phyloP scores from a whole-genome alignment of 2,888 invertebrate genomes.

The Acleris sparsana region DNA sequence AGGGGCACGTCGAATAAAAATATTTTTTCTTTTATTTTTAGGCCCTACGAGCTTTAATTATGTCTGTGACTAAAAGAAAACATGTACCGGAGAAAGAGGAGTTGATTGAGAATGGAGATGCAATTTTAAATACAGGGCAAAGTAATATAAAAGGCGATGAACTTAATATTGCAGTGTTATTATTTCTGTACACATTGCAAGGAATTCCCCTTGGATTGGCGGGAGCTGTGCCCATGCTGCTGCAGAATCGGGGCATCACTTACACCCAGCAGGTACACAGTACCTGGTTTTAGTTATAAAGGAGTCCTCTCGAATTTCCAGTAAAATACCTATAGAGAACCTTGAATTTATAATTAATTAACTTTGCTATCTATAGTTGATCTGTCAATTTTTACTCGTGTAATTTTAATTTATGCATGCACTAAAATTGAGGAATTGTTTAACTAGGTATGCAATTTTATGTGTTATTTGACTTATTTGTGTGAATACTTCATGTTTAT shows the following conservation, averaged over 20 bases:
- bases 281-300: neutral
- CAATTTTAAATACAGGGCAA: constrained; percentile 48
- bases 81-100: constrained; percentile 67
- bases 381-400: too few species aligned
- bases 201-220: constrained; percentile 97
- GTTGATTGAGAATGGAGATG: constrained; percentile 73
- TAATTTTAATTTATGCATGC: too few species aligned
- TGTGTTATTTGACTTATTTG: too few species aligned
- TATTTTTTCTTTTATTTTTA: constrained; percentile 49
- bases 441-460: too few species aligned
- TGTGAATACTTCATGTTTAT: too few species aligned
- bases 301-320: neutral
- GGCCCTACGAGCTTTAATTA: constrained; percentile 64
- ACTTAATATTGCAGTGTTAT: constrained; percentile 91
- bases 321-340: constrained; percentile 2
- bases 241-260: constrained; percentile 95
- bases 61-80: constrained; percentile 75
- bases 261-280: constrained; percentile 93
- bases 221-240: constrained; percentile 96
- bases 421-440: too few species aligned
- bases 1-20: constrained; percentile 48
- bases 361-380: neutral
- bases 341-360: neutral
- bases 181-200: constrained; percentile 96
- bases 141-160: constrained; percentile 88